Evolutionary conservation across 2,888 invertebrate species (phyloP), one percentile per base, ranked within the genome.

Genomic region (Papilio protenor): DNA sequence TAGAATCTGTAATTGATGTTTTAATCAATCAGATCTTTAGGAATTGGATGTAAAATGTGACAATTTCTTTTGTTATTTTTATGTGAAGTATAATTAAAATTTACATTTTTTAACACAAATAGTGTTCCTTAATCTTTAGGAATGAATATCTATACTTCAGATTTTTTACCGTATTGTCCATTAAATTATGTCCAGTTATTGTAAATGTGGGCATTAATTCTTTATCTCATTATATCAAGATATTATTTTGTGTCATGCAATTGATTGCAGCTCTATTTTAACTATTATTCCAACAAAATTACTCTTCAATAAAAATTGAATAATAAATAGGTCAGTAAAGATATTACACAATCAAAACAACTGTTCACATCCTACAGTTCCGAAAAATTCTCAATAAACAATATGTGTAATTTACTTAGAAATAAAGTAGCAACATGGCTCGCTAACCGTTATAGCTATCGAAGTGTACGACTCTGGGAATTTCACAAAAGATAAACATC

Each of bases 401-500:
- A n/a, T 66, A 66, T 69, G n/a, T 69, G n/a, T 45, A 69, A 45
- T 69, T 45, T 45, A 69, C 66, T 69, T 45, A 69, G 45, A 69
- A 69, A 69, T 69, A 45, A 69, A 45, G 66, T 40, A 40, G n/a
- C 66, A 45, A 69, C 45, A 69, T 45, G 21, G 12, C 66, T 40
- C 40, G 40, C 64, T 33, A 64, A 64, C 64, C 45, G 45, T 45
- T 69, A 27, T 61, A 69, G 40, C 33, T 55, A n/a, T 33, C 40
- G 27, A n/a, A 8, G 52, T 55, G 40, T 23, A n/a, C 72, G 23
- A 52, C 52, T 55, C 72, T 72, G 33, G 72, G 72, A 72, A 72
- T 55, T 69, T 52, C 72, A 52, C 33, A 55, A 52, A 72, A 72
- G 72, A 52, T 55, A 72, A 72, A 72, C 72, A 72, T 72, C n/a